Evolutionary conservation across 2,797 vertebrate genomes (phyloP).

Genomic region (Rachycentron canadum): DNA sequence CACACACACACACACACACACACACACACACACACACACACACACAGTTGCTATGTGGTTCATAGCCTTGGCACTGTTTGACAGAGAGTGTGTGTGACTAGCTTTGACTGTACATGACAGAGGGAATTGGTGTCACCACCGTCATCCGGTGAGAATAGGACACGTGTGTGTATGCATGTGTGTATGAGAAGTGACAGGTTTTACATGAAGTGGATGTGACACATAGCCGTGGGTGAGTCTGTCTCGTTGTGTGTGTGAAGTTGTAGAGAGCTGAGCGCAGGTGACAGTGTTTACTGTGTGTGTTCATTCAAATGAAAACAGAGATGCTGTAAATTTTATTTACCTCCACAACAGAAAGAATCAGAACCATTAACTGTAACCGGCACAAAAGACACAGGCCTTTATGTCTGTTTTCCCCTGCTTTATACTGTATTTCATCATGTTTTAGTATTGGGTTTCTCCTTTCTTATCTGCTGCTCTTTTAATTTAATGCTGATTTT

Average conservation of each 20-base stretch:
- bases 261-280: conserved; percentile 15
- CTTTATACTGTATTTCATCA: background rate
- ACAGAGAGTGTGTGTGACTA: conserved; percentile 45
- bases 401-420: too few relatives aligned
- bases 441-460: background rate
- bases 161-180: conserved; percentile 11
- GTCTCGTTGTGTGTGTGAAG: conserved; percentile 9
- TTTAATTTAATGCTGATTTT: background rate
- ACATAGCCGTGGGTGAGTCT: conserved; percentile 24
- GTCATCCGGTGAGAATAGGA: conserved; percentile 7
- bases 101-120: conserved; percentile 57
- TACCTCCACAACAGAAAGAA: background rate
- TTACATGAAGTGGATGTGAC: conserved; percentile 51
- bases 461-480: background rate
- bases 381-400: background rate
- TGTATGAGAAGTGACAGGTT: conserved; percentile 33
- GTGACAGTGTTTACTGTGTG: conserved; percentile 25
- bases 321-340: background rate
- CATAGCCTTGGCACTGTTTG: conserved; percentile 40
- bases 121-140: conserved; percentile 27
- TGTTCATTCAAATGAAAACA: conserved; percentile 11
- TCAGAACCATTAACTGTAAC: background rate
- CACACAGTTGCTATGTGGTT: conserved; percentile 32
- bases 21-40: conserved; percentile 11
- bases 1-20: conserved; percentile 14